phyloP scores from a whole-genome alignment of 2,113 vertebrate species.

The Megaptera novaeangliae region DNA sequence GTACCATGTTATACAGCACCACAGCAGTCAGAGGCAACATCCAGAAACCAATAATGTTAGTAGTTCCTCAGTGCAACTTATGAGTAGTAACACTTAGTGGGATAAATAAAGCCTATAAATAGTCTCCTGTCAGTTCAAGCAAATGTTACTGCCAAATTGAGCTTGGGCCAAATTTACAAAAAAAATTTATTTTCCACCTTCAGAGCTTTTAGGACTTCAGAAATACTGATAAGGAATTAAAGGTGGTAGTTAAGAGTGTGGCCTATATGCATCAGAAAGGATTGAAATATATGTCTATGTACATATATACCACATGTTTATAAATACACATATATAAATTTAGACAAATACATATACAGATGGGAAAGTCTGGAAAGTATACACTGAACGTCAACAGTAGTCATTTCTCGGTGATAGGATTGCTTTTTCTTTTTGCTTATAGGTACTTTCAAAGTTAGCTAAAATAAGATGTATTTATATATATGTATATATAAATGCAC shows the following conservation, averaged over 20 bases:
- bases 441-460: neutral
- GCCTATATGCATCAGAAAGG: neutral
- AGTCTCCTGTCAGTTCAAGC: conserved; percentile 9
- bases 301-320: neutral
- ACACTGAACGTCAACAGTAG: neutral
- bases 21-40: neutral
- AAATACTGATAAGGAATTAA: neutral
- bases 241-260: neutral
- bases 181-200: neutral
- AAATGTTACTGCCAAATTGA: conserved; percentile 11
- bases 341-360: neutral
- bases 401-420: neutral
- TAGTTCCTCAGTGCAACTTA: neutral
- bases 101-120: conserved; percentile 49
- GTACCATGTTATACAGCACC: neutral
- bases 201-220: neutral
- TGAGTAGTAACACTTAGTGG: neutral
- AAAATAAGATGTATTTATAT: neutral
- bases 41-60: neutral
- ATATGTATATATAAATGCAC: neutral
- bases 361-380: neutral
- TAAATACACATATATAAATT: neutral
- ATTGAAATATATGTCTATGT: neutral
- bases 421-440: neutral
- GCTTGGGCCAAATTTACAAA: neutral